phyloP scores from a whole-genome alignment of 2,888 invertebrate species.

The Leptopterna dolabrata region DNA sequence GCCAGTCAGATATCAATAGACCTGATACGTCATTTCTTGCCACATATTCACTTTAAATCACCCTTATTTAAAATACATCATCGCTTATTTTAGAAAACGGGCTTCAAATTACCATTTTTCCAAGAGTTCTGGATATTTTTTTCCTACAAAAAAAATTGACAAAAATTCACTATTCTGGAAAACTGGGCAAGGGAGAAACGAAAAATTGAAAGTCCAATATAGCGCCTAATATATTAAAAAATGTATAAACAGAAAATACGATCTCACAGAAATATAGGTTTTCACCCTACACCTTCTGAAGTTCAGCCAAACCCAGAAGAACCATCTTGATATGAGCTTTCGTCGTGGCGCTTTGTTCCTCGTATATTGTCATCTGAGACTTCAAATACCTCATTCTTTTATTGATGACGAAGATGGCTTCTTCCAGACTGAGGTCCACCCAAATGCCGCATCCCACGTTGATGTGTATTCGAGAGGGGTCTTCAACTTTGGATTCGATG shows the following conservation, averaged over 20 bases:
- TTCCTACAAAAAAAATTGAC: too few relatives aligned
- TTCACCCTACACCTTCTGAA: conserved; percentile 63
- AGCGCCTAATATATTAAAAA: background rate
- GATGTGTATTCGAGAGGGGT: conserved; percentile 76
- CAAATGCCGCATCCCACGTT: conserved; percentile 82
- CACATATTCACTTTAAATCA: too few relatives aligned
- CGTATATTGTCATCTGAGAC: conserved; percentile 73
- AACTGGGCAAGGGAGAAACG: too few relatives aligned
- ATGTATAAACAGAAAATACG: background rate
- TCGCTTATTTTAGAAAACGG: too few relatives aligned
- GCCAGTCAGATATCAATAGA: too few relatives aligned
- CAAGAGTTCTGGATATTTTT: too few relatives aligned
- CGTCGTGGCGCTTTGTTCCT: conserved; percentile 76
- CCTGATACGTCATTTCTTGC: too few relatives aligned
- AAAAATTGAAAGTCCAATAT: background rate
- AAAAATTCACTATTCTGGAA: too few relatives aligned
- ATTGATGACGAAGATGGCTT: conserved; percentile 78
- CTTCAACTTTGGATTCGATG: conserved; percentile 79
- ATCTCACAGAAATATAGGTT: background rate
- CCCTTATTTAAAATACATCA: too few relatives aligned
- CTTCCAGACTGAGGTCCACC: conserved; percentile 77
- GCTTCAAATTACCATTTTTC: too few relatives aligned
- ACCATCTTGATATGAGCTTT: conserved; percentile 84
- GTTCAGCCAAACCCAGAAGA: conserved; percentile 75
- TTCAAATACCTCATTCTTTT: conserved; percentile 76